Evolutionary conservation across 2,888 invertebrate genomes (phyloP), one percentile per base, ranked within the genome.

Genomic region (Hedychridium roseum): DNA sequence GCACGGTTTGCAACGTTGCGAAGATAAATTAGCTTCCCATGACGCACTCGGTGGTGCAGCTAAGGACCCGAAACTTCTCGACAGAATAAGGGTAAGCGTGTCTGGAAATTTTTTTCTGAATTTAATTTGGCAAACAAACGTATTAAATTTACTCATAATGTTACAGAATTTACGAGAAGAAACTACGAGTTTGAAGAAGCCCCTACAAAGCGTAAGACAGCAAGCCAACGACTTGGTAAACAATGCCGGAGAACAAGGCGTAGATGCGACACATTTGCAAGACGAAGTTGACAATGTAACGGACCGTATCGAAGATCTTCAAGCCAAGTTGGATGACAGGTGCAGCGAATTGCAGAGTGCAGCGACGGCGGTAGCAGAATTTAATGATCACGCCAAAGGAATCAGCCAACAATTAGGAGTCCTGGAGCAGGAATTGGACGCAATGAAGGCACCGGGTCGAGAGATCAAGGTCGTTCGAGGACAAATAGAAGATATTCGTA

Each of bases 331-430:
- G 2, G 88, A 88, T 43, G 91, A 92, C 62, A 86, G 93, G 2
- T 88, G 89, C 65, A 88, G 87, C 37, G 86, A 89, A 59, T 78
- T 95, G 40, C 92, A 93, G 57, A 91, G 91, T 0, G 94, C 94
- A 0, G 91, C 93, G 0, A 90, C 90, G 0, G 93, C 93, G 0
- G 88, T 93, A 37, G 86, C 91, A 0, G 90, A 91, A 67, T 94
- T 94, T 81, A 92, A 92, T 80, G 93, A 94, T 54, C 89, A 91
- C 80, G 88, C 94, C 9, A 94, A 94, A 79, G 83, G 80, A 28
- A 82, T 95, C 1, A 86, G 87, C 14, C 84, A 88, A 55, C 90
- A 94, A 73, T 80, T 97, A 2, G 84, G 88, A 0, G 87, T 86
- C 43, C 79, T 97, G 41, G 96, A 97, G 73, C 86, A 87, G 43